Percentiles rank a stretch among this genome's conserved stretches.
phyloP scores from a whole-genome alignment of 1,140 invertebrate genomes.

The Drosophila quadrilineata region DNA sequence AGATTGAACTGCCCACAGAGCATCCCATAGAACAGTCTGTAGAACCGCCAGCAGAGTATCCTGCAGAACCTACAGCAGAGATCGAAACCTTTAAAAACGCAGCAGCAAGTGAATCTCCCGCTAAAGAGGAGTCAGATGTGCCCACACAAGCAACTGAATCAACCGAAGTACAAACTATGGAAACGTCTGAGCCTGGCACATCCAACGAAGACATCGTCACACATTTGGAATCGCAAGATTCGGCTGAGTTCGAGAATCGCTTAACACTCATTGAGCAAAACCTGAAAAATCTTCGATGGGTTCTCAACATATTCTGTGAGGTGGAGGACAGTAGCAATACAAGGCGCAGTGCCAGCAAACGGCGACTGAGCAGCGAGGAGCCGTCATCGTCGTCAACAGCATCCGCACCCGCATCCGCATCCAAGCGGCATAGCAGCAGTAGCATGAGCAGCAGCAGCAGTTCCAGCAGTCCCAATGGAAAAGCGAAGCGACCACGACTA shows the following conservation, averaged over 20 bases:
- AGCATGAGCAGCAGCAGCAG: conserved; percentile 35
- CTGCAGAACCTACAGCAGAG: no score
- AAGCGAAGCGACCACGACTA: conserved; percentile 34
- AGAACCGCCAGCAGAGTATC: no score
- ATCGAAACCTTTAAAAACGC: no score
- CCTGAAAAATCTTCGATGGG: conserved; percentile 32
- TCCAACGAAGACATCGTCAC: conserved; percentile 25
- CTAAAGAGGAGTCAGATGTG: background rate
- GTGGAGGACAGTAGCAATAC: conserved; percentile 1
- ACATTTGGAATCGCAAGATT: conserved; percentile 49
- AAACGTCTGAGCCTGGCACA: background rate
- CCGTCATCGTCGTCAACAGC: no score
- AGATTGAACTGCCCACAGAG: no score
- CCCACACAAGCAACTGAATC: background rate
- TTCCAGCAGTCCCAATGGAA: conserved; percentile 35
- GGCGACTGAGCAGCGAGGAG: conserved; percentile 30
- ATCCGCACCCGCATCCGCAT: conserved; percentile 17
- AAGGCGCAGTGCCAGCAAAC: conserved; percentile 34
- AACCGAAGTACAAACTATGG: background rate
- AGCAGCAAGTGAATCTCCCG: background rate
- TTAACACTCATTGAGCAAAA: conserved; percentile 39
- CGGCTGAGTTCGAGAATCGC: conserved; percentile 42
- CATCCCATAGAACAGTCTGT: no score
- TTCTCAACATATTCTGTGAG: conserved; percentile 33
- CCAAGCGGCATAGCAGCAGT: conserved; percentile 6